Conservation (phyloP, 2,888 invertebrate genomes). For the Tenthredo livida region DNA sequence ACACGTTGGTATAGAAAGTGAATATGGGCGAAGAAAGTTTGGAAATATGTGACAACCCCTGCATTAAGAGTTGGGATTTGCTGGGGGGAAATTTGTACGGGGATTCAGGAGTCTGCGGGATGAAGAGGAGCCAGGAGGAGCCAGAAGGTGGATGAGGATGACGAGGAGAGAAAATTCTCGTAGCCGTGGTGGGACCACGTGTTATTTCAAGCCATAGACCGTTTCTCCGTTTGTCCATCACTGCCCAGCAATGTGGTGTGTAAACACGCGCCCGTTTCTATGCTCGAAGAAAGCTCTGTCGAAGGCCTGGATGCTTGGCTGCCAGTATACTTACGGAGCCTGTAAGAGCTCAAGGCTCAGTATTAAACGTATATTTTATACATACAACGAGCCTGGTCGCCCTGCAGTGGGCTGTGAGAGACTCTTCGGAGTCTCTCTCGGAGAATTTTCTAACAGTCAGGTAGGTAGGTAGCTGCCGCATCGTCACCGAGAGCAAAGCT, state of each 20-base stretch:
- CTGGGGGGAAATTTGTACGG: background rate
- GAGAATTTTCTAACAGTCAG: slow-evolving; percentile 27
- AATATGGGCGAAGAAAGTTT: background rate
- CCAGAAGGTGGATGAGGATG: slow-evolving; percentile 38
- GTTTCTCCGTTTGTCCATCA: slow-evolving; percentile 67
- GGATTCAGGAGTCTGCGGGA: slow-evolving; percentile 17
- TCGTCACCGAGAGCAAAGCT: slow-evolving; percentile 3
- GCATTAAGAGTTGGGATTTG: slow-evolving; percentile 12
- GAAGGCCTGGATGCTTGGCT: slow-evolving; percentile 20
- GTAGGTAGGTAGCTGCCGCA: slow-evolving; percentile 21
- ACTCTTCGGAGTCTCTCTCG: slow-evolving; percentile 20
- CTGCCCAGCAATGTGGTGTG: slow-evolving; percentile 68
- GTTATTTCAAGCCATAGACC: slow-evolving; percentile 72
- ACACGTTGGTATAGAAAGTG: background rate
- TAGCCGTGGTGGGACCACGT: slow-evolving; percentile 62
- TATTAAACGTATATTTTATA: slow-evolving; percentile 29
- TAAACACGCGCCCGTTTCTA: slow-evolving; percentile 67
- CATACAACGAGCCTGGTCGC: background rate
- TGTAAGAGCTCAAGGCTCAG: slow-evolving; percentile 29
- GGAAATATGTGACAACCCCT: background rate
- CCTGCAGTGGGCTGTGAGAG: slow-evolving; percentile 16
- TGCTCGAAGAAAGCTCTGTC: slow-evolving; percentile 27
- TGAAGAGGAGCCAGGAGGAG: background rate
- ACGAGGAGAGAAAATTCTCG: slow-evolving; percentile 45
- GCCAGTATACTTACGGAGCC: slow-evolving; percentile 11